phyloP scores from a whole-genome alignment of 1,140 invertebrate genomes.

The Protaetia brevitarsis region DNA sequence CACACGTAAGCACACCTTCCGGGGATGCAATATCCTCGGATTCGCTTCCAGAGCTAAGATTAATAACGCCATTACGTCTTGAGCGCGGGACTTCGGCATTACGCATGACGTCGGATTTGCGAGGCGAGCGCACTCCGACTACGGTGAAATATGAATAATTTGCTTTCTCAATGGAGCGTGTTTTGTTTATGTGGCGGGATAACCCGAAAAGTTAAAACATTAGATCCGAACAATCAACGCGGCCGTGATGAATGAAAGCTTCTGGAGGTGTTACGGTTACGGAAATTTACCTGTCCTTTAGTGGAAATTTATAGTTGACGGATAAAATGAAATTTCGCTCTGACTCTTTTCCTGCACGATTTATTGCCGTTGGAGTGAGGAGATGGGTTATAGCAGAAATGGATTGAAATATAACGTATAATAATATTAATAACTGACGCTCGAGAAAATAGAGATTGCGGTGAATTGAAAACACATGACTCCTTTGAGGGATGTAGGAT shows the following conservation, averaged over 20 bases:
- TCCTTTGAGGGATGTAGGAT: too few relatives aligned
- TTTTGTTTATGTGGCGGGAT: constrained; percentile 11
- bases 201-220: constrained; percentile 18
- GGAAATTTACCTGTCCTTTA: constrained; percentile 18
- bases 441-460: too few relatives aligned
- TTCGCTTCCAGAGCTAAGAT: too few relatives aligned
- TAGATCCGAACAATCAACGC: constrained; percentile 8
- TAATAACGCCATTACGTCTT: constrained; percentile 6
- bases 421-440: too few relatives aligned
- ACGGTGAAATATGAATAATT: constrained; percentile 10
- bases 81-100: not conserved
- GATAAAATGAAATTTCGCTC: not conserved
- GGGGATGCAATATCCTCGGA: too few relatives aligned
- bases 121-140: not conserved
- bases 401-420: too few relatives aligned
- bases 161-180: constrained; percentile 11
- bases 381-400: too few relatives aligned
- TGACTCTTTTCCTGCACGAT: not conserved
- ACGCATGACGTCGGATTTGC: not conserved
- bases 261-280: not conserved
- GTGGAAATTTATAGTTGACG: not conserved
- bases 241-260: not conserved
- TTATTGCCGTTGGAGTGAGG: too few relatives aligned
- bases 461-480: too few relatives aligned
- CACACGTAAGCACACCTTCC: too few relatives aligned